Base-by-base conservation (phyloP, 2,888 invertebrate genomes). In the Eilema depressum region DNA sequence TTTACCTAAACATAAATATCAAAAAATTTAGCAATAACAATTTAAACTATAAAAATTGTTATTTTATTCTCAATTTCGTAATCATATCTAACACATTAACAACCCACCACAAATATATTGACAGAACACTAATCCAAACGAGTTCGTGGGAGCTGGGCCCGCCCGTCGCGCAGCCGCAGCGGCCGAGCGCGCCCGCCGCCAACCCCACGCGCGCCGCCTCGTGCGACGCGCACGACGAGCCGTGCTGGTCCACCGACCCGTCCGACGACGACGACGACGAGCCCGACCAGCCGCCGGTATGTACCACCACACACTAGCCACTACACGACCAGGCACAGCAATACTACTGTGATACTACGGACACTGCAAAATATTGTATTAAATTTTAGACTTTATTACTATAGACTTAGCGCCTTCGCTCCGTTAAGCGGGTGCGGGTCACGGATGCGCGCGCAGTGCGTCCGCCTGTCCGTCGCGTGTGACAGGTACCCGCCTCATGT, bases 201-300 rank as follows among this genome's bases (percentile, higher is more conserved):
- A 70, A 65, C 68, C 80, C 87, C 81, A 85, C 90, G 14, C 92
- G 93, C 78, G 85, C 90, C 63, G 93, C 90, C 68, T 95, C 91
- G 62, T 92, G 92, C 83, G 93, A 93, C 86, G 76, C 89, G 74
- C 97, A 97, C 83, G 98, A 98, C 85, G 97, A 97, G 85, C 97
- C 97, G 63, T 98, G 97, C 86, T 98, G 98, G 98, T 98, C 98
- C 83, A 98, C 98, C 2, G 98, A 98, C 89, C 98, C 98, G 86
- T 98, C 98, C 76, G 98, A 98, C 83, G 98, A 98, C 78, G 98
- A 98, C 78, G 98, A 98, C 78, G 98, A 98, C 85, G 98, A 98
- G 74, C 93, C 96, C n/a, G 97, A 97, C 25, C 97, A 96, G 80
- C 90, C 94, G 77, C 95, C 95, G 89, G 95, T 95, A 87, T 73